Percentiles rank a stretch among this genome's conserved stretches.
These are phyloP conservation scores for Phymastichus coffea DNA, from an alignment of 1,140 invertebrate genomes.

Conservation along the genomic window DNA sequence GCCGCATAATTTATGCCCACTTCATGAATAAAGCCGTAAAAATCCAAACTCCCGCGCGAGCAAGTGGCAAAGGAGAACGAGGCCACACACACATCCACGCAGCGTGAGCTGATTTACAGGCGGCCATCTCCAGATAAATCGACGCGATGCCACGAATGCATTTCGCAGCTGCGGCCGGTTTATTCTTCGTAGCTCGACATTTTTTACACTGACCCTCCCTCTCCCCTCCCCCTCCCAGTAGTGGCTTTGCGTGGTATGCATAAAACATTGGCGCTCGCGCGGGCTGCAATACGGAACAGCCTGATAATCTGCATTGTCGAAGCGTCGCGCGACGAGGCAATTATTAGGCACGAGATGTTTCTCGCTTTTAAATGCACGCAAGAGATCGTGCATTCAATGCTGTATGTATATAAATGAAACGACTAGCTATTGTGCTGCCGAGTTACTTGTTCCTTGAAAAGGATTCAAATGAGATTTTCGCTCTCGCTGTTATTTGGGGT, in stretches of 20 bases:
- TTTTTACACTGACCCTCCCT: neutral
- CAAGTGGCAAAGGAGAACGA: too few relatives aligned
- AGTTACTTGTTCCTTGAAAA: neutral
- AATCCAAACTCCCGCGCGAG: constrained; percentile 13
- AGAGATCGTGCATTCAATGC: too few relatives aligned
- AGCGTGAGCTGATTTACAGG: constrained; percentile 37
- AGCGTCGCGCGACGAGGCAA: neutral
- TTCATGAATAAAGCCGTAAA: constrained; percentile 24
- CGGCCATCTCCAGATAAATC: constrained; percentile 36
- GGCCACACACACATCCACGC: too few relatives aligned
- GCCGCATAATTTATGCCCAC: constrained; percentile 16
- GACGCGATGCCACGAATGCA: constrained; percentile 25
- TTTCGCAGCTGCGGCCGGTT: neutral
- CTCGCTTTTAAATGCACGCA: neutral
- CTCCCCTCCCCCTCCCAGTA: neutral
- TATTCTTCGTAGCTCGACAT: too few relatives aligned
- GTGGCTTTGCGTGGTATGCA: neutral
- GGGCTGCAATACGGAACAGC: too few relatives aligned
- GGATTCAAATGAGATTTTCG: constrained; percentile 8
- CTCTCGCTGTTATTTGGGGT: neutral
- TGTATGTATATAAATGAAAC: neutral
- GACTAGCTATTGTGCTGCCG: neutral
- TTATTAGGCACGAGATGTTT: neutral
- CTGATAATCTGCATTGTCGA: constrained; percentile 20
- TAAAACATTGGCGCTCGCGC: constrained; percentile 8